phyloP scores from a whole-genome alignment of 1,140 invertebrate species.

The Diorhabda sublineata region DNA sequence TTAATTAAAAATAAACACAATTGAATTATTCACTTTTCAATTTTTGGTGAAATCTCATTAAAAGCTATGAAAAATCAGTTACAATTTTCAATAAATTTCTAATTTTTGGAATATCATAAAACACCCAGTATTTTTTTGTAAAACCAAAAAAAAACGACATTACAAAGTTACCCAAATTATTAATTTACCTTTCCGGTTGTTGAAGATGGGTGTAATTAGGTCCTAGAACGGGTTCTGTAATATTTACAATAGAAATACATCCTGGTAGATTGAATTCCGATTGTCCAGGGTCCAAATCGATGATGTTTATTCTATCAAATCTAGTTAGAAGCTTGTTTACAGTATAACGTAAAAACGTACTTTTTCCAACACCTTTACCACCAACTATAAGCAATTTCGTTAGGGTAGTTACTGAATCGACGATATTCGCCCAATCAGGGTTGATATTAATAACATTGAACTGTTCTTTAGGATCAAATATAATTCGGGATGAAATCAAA shows the following conservation, averaged over 20 bases:
- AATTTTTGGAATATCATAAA: not conserved
- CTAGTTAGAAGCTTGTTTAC: slow-evolving; percentile 59
- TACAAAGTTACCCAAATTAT: too few relatives aligned
- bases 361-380: slow-evolving; percentile 75
- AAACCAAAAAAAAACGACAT: too few relatives aligned
- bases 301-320: slow-evolving; percentile 54
- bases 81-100: too few relatives aligned
- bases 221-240: slow-evolving; percentile 65
- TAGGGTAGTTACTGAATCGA: slow-evolving; percentile 31
- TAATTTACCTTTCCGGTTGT: slow-evolving; percentile 52
- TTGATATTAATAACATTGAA: slow-evolving; percentile 41
- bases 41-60: too few relatives aligned
- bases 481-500: slow-evolving; percentile 17
- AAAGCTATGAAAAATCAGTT: too few relatives aligned
- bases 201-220: slow-evolving; percentile 73
- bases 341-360: slow-evolving; percentile 65
- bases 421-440: slow-evolving; percentile 40
- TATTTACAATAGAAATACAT: slow-evolving; percentile 60
- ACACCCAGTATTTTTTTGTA: slow-evolving; percentile 15
- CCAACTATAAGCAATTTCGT: slow-evolving; percentile 58
- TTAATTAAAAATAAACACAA: too few relatives aligned
- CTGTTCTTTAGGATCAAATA: slow-evolving; percentile 38
- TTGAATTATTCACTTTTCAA: too few relatives aligned
- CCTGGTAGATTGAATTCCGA: slow-evolving; percentile 73
- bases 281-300: slow-evolving; percentile 84